Conservation (phyloP, 1,140 invertebrate species). For the Trypoxylus dichotomus region DNA sequence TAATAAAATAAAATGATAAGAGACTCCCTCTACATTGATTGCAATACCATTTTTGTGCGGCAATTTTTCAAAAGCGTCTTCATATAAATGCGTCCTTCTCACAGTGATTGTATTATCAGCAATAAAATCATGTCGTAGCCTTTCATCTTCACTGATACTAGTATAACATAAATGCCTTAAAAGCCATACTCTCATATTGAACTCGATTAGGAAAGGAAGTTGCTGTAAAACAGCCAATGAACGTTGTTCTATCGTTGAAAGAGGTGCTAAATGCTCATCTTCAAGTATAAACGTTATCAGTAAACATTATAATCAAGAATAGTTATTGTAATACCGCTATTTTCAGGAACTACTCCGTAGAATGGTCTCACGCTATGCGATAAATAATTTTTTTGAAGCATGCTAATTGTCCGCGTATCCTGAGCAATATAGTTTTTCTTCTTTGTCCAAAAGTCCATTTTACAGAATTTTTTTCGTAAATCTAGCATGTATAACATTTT, state of each 20-base stretch:
- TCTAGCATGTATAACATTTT: conserved; percentile 51
- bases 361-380: conserved; percentile 59
- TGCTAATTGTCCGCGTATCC: conserved; percentile 49
- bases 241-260: conserved; percentile 86
- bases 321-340: conserved; percentile 37
- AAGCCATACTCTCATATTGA: conserved; percentile 84
- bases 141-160: conserved; percentile 46
- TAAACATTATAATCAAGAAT: neutral
- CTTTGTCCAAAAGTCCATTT: conserved; percentile 76
- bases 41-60: conserved; percentile 79
- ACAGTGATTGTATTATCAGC: conserved; percentile 64
- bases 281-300: conserved; percentile 20
- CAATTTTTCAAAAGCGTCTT: conserved; percentile 95
- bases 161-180: conserved; percentile 69
- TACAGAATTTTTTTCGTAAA: conserved; percentile 71
- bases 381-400: conserved; percentile 63
- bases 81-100: conserved; percentile 90
- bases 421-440: conserved; percentile 67
- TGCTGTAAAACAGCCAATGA: conserved; percentile 87
- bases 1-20: neutral
- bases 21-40: neutral
- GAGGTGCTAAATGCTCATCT: conserved; percentile 73
- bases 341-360: conserved; percentile 42
- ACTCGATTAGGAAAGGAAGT: conserved; percentile 91
- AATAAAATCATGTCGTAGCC: conserved; percentile 46